Evolutionary conservation across 64 coral and sea anemone genomes (phyloP), one percentile per base, ranked within the genome.

Genomic region (Orbicella faveolata): DNA sequence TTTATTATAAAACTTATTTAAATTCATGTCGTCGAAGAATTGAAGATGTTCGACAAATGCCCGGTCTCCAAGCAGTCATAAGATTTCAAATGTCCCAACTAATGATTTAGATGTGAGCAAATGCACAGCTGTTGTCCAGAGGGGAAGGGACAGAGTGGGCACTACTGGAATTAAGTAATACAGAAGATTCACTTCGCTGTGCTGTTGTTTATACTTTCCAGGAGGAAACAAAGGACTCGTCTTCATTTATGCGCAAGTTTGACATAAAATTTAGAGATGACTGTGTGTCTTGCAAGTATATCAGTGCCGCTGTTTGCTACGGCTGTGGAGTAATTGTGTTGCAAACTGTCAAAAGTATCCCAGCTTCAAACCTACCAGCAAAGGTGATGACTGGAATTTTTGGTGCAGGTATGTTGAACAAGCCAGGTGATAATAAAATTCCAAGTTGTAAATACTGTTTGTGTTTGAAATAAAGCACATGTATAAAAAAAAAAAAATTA

Each of bases 221-320:
- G 83, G 44, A 90, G 41, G 81, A 72, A n/a, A 74, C 76, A n/a
- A 21, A 80, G 2, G 51, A 75, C 13, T 63, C 79, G 41, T 66
- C 82, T 15, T 69, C 64, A 10, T 72, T 85, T 15, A 52, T 85
- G 25, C 73, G 82, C 17, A 96, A 90, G 69, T 64, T 96, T 65
- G 89, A 96, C 30, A 87, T 96, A 14, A 69, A 74, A 39, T 96
- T 90, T 77, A 81, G 93, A 9, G 88, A 92, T 13, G 83, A 96
- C 64, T 96, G 95, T 93, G 68, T 90, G 34, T 90, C 88, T 13
- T 96, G 95, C 73, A 96, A 81, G 25, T 18, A 88, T 59, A 85
- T 96, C 66, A 89, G 95, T 81, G 90, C 86, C 35, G 78, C 87
- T 26, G 93, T 92, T 34, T 54, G 93, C n/a, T 96, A 93, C 88